Evolutionary conservation across 2,888 invertebrate species (phyloP), one percentile per base, ranked within the genome.

Genomic region (Pollenia amentaria): DNA sequence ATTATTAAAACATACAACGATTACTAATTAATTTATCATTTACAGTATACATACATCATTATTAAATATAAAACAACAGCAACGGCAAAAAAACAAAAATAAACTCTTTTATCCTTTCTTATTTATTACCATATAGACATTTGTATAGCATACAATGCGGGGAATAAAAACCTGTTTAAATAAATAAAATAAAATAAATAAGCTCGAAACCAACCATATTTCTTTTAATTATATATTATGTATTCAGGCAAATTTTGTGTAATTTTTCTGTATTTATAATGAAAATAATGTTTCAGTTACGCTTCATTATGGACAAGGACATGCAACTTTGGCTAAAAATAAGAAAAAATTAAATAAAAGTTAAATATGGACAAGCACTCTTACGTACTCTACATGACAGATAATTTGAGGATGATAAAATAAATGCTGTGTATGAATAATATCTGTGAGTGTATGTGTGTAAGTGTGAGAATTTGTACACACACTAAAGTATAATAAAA

Each of bases 401-500:
- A 42, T 57, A 79, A 62, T 64, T 69, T 69, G 55, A 79, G 65
- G 53, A 79, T 69, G 53, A 79, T 69, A 60, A 73, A 75, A 60
- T 62, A 51, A 40, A 84, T 55, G 38, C 55, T 53, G 16, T 60
- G n/a, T 77, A 67, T 79, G 16, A 70, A 70, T 48, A 18, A 16
- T 42, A 10, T 14, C 53, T 8, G 18, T 14, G 11, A 18, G 9
- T 44, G 1, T 11, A 6, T 14, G n/a, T 70, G 9, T 29, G 40
- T n/a, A n/a, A n/a, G 11, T 29, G 67, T 9, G 9, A n/a, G 40
- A 38, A 53, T 12, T n/a, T 65, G 51, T 70, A 8, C 29, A 55
- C 48, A 64, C 18, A 53, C 70, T 83, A 69, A 62, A 64, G 78
- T 12, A 78, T 79, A 86, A 86, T 86, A 79, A 83, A 76, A 83